A percentile compares a stretch with the other conserved stretches of the same genome.
Evolutionary conservation across 2,113 vertebrate genomes (phyloP).

Genomic region (Cyanoderma ruficeps): DNA sequence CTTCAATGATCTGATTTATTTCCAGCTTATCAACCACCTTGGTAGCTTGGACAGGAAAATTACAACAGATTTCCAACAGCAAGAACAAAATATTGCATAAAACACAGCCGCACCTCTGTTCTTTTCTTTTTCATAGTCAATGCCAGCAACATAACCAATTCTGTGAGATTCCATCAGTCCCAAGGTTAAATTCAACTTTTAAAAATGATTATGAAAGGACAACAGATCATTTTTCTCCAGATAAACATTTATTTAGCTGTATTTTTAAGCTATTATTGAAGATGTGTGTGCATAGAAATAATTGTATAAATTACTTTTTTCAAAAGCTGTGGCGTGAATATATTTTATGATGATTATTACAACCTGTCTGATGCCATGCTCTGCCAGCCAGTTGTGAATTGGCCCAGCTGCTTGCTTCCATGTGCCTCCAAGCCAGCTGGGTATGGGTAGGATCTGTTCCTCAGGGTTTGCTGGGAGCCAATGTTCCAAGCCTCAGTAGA

Average conservation of each 20-base stretch:
- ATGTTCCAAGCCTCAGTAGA: neutral
- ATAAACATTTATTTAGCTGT: neutral
- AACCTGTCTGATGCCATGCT: neutral
- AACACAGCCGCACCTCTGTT: neutral
- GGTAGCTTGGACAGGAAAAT: conserved; percentile 19
- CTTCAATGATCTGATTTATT: conserved; percentile 2
- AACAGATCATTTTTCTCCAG: neutral
- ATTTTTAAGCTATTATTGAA: neutral
- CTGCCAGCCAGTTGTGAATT: neutral
- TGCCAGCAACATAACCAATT: neutral
- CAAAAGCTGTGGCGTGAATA: neutral
- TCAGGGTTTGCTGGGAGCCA: neutral
- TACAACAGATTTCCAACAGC: neutral
- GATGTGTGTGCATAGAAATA: neutral
- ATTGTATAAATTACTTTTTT: neutral
- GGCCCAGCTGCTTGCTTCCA: neutral
- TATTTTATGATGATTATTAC: neutral
- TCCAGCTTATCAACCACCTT: neutral
- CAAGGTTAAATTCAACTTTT: neutral
- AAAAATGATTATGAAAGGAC: neutral
- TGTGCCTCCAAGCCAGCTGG: neutral
- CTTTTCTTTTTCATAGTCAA: neutral
- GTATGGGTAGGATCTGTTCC: neutral
- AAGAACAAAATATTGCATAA: conserved; percentile 12
- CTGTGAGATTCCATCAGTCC: neutral